Conservation (phyloP, 2,888 invertebrate genomes). For the Caenorhabditis sp. region DNA sequence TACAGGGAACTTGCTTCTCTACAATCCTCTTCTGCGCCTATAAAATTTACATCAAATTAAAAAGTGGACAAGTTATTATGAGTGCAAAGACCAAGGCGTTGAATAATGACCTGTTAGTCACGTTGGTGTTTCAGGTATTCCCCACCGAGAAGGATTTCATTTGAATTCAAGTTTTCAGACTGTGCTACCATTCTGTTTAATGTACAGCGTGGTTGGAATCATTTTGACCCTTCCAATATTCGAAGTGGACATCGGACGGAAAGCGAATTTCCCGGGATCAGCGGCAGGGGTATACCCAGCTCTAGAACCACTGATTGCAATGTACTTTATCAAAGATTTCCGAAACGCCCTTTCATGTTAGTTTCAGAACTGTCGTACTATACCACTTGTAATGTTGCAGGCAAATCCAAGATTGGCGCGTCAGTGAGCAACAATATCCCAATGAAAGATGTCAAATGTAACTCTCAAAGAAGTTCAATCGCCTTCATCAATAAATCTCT, state of each 20-base stretch:
- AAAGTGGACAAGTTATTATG: background rate
- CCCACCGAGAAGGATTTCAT: no score
- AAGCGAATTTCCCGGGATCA: background rate
- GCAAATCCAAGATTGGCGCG: background rate
- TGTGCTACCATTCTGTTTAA: constrained; percentile 4
- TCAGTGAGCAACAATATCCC: background rate
- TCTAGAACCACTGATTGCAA: constrained; percentile 14
- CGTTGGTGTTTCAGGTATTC: constrained; percentile 17
- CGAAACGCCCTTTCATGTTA: background rate
- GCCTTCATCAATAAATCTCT: background rate
- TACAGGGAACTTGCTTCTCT: constrained; percentile 3
- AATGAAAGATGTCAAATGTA: background rate
- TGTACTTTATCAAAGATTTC: constrained; percentile 29
- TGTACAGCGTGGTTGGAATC: constrained; percentile 23
- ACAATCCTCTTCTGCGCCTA: constrained; percentile 11
- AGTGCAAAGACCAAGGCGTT: constrained; percentile 7
- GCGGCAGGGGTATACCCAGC: constrained; percentile 20
- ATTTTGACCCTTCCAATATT: constrained; percentile 15
- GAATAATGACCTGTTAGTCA: constrained; percentile 9
- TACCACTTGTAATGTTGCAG: background rate
- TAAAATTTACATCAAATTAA: constrained; percentile 5
- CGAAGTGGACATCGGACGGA: constrained; percentile 14
- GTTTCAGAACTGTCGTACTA: background rate
- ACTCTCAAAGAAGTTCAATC: background rate
- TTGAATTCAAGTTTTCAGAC: constrained; percentile 1